Evolutionary conservation across 2,797 vertebrate species (phyloP), one percentile per base, ranked within the genome.

Genomic region (Staurois parvus): DNA sequence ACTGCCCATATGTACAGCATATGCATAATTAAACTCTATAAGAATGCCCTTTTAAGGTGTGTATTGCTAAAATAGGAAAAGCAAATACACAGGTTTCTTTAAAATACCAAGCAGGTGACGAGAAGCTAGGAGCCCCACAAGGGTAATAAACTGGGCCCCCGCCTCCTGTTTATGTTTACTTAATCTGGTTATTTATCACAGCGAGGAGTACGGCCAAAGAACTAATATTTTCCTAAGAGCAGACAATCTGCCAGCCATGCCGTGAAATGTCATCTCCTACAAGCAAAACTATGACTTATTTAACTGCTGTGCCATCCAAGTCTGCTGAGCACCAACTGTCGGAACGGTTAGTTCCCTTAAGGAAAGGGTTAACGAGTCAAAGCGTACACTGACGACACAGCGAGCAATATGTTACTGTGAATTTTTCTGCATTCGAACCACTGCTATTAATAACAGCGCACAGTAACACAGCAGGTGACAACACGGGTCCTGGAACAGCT

Each of bases 381-480:
- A 40, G 82, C 62, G 24, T 59, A 70, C 19, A n/a, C 76, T 66
- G 72, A 83, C 37, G 40, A 64, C 28, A 81, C 69, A 28, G 68
- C 28, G 72, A 74, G 68, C 64, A 68, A 79, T 85, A 79, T 81
- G 84, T 85, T 66, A 76, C 45, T 32, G 64, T 81, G 78, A 75
- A 69, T 85, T 69, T 76, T 34, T 80, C 75, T 76, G 72, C 84
- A 68, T 81, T 81, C 64, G n/a, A 64, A 76, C 76, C 42, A 21
- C 45, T 64, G 26, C 84, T 85, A 85, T 85, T 76, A 85, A 81
- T 85, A 81, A 66, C 62, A 12, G 5, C 4, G 40, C 82, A 42
- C 77, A 30, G 68, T 73, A 72, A 79, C 75, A 48, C 77, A 85
- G 84, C 84, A 80, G 77, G 77, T 85, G 84, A 80, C 84, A 81